Conservation (phyloP, 2,888 invertebrate genomes). For the Alviniconcha strummeri region DNA sequence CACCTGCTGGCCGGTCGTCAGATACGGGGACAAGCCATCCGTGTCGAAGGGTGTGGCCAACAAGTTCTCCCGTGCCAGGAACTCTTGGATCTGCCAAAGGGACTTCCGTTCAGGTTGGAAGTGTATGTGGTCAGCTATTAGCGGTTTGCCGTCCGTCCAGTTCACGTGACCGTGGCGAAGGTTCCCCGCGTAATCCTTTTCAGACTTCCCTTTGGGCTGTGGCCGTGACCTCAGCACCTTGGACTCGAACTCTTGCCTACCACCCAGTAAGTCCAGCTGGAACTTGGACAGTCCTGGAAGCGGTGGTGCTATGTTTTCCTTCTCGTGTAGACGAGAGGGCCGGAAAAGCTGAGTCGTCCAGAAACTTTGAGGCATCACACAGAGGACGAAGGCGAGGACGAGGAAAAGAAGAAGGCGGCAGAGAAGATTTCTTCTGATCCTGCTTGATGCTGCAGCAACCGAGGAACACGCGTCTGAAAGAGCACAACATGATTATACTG, state of each 20-base stretch:
- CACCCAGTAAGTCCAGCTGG: no score
- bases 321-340: no score
- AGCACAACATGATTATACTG: no score
- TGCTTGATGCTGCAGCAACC: no score
- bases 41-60: not conserved
- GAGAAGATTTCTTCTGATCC: no score
- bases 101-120: constrained; percentile 18
- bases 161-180: constrained; percentile 3
- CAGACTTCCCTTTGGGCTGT: not conserved
- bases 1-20: constrained; percentile 35
- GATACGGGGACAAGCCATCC: constrained; percentile 15
- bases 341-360: no score
- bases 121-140: not conserved
- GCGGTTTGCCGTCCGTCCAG: not conserved
- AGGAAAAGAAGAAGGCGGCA: no score
- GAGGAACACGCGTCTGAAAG: no score
- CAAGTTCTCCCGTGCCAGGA: not conserved
- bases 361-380: no score
- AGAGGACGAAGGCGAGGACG: no score
- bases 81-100: not conserved
- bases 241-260: not conserved
- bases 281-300: no score
- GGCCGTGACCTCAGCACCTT: not conserved
- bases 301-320: no score
- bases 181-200: not conserved